phyloP scores from a whole-genome alignment of 2,888 invertebrate species.

The Drosophila mulleri region DNA sequence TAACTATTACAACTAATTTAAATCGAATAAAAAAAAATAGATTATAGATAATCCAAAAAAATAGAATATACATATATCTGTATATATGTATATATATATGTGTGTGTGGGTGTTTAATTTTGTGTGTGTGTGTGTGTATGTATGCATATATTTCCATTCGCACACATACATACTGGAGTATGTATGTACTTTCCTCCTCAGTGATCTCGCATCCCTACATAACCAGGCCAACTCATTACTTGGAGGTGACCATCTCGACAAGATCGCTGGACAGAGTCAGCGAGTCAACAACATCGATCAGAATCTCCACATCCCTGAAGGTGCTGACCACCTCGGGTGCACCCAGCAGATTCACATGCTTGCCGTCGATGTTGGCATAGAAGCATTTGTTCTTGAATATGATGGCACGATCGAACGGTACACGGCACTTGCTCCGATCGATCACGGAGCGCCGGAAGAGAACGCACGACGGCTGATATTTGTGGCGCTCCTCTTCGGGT shows the following conservation, averaged over 20 bases:
- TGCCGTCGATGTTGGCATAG: slow-evolving; percentile 85
- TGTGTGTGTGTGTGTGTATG: slow-evolving; percentile 6
- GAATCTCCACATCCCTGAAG: slow-evolving; percentile 83
- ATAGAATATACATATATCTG: slow-evolving; percentile 10
- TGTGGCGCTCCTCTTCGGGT: slow-evolving; percentile 82
- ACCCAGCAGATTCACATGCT: slow-evolving; percentile 84
- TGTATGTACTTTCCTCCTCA: slow-evolving; percentile 5
- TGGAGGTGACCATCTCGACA: slow-evolving; percentile 70
- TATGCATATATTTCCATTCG: neutral
- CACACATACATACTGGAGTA: slow-evolving; percentile 4
- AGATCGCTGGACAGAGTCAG: slow-evolving; percentile 81
- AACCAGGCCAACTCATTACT: slow-evolving; percentile 44
- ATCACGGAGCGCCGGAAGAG: slow-evolving; percentile 83
- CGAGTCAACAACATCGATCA: slow-evolving; percentile 84
- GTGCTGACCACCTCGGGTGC: slow-evolving; percentile 82
- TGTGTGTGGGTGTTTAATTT: slow-evolving; percentile 2
- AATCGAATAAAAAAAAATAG: slow-evolving; percentile 45
- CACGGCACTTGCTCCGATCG: slow-evolving; percentile 72
- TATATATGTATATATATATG: slow-evolving; percentile 3
- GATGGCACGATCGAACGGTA: slow-evolving; percentile 85
- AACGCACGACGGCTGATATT: slow-evolving; percentile 84
- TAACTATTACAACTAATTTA: slow-evolving; percentile 67
- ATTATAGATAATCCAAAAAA: slow-evolving; percentile 33
- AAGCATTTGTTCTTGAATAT: slow-evolving; percentile 85
- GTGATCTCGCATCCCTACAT: slow-evolving; percentile 1